Percentiles rank a stretch among this genome's conserved stretches.
Conservation (phyloP, 2,113 vertebrate species). For the Alectura lathami region DNA sequence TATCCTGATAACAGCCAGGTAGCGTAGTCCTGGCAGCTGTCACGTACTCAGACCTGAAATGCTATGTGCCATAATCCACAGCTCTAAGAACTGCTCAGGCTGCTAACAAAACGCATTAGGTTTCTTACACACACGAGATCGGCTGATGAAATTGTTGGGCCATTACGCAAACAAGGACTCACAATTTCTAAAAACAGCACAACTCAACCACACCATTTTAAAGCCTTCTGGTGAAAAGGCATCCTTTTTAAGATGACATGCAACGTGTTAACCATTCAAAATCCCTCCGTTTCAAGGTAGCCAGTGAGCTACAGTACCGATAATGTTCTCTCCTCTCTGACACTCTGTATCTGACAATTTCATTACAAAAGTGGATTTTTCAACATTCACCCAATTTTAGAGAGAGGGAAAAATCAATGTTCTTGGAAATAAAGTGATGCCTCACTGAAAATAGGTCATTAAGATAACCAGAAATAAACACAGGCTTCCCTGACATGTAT, state of each 20-base stretch:
- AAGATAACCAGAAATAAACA: not conserved
- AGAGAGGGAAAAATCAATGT: not conserved
- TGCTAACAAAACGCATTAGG: slow-evolving; percentile 3
- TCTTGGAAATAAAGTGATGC: not conserved
- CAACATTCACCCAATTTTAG: not conserved
- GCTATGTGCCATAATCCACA: not conserved
- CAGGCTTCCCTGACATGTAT: not conserved
- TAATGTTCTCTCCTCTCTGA: not conserved
- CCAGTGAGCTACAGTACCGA: not conserved
- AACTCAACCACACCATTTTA: not conserved
- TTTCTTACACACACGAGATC: slow-evolving; percentile 5
- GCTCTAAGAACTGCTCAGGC: slow-evolving; percentile 22
- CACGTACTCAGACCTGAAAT: not conserved
- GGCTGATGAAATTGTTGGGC: slow-evolving; percentile 21
- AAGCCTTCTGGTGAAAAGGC: not conserved
- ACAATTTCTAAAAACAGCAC: not conserved
- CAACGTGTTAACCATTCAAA: not conserved
- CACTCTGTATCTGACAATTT: not conserved
- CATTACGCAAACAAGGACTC: slow-evolving; percentile 2
- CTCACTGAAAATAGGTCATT: not conserved
- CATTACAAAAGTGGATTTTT: not conserved
- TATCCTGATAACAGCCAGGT: not conserved
- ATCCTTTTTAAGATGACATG: not conserved
- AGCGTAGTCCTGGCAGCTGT: not conserved
- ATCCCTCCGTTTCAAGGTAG: not conserved